Conservation (phyloP, 2,888 invertebrate genomes). For the Pediacus dermestoides region DNA sequence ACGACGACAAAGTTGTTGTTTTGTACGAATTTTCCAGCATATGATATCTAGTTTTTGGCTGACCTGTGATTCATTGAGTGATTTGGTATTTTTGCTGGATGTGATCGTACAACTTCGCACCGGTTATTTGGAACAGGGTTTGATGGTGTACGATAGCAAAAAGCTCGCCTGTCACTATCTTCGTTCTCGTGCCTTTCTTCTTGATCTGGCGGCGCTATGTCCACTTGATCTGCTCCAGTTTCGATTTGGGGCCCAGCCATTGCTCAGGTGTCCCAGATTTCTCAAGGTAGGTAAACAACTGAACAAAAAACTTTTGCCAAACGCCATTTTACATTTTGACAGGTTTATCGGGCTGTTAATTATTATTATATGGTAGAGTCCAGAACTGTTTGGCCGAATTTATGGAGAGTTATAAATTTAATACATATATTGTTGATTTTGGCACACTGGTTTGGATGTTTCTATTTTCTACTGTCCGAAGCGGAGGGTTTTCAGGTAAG, state of each 20-base stretch:
- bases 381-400: conserved; percentile 90
- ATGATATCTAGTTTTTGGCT: conserved; percentile 75
- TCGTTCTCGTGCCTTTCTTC: conserved; percentile 75
- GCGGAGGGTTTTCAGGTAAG: conserved; percentile 79
- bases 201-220: conserved; percentile 77
- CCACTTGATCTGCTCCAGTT: conserved; percentile 87
- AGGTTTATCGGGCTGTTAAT: conserved; percentile 87
- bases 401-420: conserved; percentile 92
- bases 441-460: conserved; percentile 98
- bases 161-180: conserved; percentile 89
- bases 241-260: conserved; percentile 73
- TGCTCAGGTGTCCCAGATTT: conserved; percentile 84
- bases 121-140: conserved; percentile 90
- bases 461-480: conserved; percentile 91
- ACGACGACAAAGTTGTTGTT: background rate
- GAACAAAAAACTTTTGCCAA: background rate
- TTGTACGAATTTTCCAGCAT: conserved; percentile 34
- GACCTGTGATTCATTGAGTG: conserved; percentile 79
- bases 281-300: conserved; percentile 61
- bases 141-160: conserved; percentile 89
- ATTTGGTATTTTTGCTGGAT: conserved; percentile 83
- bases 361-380: conserved; percentile 97
- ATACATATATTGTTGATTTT: conserved; percentile 91
- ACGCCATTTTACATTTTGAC: conserved; percentile 23
- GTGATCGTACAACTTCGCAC: conserved; percentile 89